phyloP scores from a whole-genome alignment of 2,888 invertebrate genomes.

The Melanotus villosus region DNA sequence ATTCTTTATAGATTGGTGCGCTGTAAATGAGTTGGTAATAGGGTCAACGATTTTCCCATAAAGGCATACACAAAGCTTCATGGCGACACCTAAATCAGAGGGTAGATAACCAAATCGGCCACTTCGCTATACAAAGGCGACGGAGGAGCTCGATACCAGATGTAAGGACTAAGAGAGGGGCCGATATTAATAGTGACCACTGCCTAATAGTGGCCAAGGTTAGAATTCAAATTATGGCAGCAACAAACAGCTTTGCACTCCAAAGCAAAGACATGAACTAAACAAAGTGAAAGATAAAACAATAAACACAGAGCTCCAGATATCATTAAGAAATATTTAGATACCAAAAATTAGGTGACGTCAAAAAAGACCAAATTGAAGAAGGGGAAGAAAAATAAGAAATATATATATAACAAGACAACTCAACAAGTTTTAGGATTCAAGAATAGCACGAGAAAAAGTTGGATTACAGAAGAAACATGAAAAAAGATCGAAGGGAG shows the following conservation, averaged over 20 bases:
- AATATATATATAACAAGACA: constrained; percentile 2
- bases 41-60: background rate
- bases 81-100: background rate
- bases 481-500: background rate
- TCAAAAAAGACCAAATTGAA: background rate
- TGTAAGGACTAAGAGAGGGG: background rate
- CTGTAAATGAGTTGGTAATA: background rate
- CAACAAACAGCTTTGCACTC: too few relatives aligned
- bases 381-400: background rate
- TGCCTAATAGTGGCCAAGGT: background rate
- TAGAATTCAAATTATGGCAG: background rate
- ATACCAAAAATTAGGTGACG: background rate
- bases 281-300: background rate
- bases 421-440: background rate
- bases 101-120: background rate
- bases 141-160: background rate
- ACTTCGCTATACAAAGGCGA: background rate
- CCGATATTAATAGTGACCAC: background rate
- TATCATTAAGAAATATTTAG: background rate
- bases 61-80: background rate
- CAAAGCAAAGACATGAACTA: background rate
- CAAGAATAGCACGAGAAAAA: background rate
- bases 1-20: background rate
- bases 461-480: background rate
- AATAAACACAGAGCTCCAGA: background rate